These are phyloP conservation scores for Epinephelus coioides DNA, from an alignment of 2,797 vertebrate genomes.

Conservation along the genomic window DNA sequence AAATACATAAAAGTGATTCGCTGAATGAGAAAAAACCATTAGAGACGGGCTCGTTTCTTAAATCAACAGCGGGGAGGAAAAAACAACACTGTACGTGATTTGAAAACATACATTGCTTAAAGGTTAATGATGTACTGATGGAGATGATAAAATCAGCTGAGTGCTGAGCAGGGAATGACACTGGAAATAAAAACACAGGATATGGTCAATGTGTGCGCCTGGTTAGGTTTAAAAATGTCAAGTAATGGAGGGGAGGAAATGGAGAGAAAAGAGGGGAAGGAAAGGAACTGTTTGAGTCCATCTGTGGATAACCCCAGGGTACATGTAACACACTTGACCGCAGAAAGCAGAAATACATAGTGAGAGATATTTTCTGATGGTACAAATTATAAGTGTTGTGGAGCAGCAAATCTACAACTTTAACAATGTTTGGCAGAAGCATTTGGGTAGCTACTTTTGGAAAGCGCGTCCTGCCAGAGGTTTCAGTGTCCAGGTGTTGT, in stretches of 20 bases:
- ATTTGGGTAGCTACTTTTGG: neutral
- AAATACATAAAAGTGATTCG: conserved; percentile 62
- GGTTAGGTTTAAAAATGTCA: conserved; percentile 21
- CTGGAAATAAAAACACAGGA: neutral
- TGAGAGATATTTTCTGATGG: neutral
- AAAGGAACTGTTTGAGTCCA: conserved; percentile 8
- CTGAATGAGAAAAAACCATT: conserved; percentile 67
- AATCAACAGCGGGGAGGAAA: conserved; percentile 47
- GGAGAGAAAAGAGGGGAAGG: conserved; percentile 1
- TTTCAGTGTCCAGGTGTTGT: too few species aligned
- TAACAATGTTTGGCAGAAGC: neutral
- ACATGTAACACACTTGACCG: neutral
- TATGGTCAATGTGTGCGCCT: conserved; percentile 1
- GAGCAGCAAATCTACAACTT: neutral
- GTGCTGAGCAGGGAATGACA: conserved; percentile 11
- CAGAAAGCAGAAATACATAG: neutral
- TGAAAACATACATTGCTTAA: conserved; percentile 57
- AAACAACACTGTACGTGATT: conserved; percentile 49
- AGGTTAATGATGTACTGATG: conserved; percentile 64
- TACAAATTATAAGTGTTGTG: neutral
- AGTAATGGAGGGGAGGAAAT: conserved; percentile 25
- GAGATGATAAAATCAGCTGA: conserved; percentile 32
- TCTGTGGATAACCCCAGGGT: neutral
- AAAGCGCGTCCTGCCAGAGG: too few species aligned
- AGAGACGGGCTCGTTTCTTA: conserved; percentile 60